Evolutionary conservation across 2,888 invertebrate genomes (phyloP), one percentile per base, ranked within the genome.

Genomic region (Drosophila anceps): DNA sequence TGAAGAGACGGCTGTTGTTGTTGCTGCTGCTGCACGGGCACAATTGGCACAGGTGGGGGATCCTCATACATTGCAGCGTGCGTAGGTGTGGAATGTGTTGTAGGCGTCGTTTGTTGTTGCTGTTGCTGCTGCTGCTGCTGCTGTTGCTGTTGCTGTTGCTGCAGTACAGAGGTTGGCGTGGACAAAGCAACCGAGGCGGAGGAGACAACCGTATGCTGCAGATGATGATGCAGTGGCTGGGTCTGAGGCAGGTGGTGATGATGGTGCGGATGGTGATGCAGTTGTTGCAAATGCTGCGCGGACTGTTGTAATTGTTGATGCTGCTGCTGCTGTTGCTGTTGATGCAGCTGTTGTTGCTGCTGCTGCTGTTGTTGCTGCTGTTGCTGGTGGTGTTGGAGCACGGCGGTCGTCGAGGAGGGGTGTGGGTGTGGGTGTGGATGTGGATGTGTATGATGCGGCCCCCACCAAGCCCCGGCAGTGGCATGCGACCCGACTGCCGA

Each of bases 1-100:
- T 91, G 90, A 24, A 80, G 81, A 39, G 85, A 78, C 55, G 66
- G 58, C 48, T 79, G 77, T 31, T 58, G 78, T n/a, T 77, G 76
- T 24, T 73, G 75, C 33, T 91, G 91, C 68, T 92, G 91, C 67
- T 92, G 92, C 75, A 91, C 90, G 82, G 91, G 86, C 64, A 91
- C 91, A 84, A 92, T 90, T 80, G 91, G 88, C 84, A 91, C 91
- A 73, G 92, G 87, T 81, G 93, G 91, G 80, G 94, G 94, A 91
- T 93, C 93, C 92, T 93, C 93, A 93, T 94, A 94, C 94, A 94
- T 93, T 94, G 94, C 94, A 93, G 94, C 93, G 88, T 91, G 92
- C 90, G 93, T 93, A 92, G 94, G 93, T 91, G 93, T 93, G 93
- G 93, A 93, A 93, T 93, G 93, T 92, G 93, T 94, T 93, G 93